Conservation (phyloP, 2,797 vertebrate genomes). For the Sebastes diaconus region DNA sequence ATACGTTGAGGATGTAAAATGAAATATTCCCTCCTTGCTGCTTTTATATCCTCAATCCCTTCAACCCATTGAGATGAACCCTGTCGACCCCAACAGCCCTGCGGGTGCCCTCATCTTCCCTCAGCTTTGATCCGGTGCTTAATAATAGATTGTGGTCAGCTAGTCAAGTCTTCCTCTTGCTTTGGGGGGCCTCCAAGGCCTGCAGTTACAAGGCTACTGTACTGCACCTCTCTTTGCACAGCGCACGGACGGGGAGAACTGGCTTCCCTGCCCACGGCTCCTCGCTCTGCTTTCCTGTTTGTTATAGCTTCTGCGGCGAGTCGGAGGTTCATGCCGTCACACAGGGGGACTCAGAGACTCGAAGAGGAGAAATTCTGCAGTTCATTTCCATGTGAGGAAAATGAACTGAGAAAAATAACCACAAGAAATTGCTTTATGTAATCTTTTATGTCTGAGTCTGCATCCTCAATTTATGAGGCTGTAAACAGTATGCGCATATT, state of each 20-base stretch:
- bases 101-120: constrained; percentile 10
- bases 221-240: constrained; percentile 6
- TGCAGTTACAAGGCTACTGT: constrained; percentile 18
- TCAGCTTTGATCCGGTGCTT: constrained; percentile 63
- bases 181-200: constrained; percentile 29
- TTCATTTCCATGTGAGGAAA: constrained; percentile 59
- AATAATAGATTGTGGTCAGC: constrained; percentile 74
- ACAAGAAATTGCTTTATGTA: constrained; percentile 68
- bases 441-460: constrained; percentile 70
- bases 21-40: not conserved
- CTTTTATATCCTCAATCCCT: not conserved
- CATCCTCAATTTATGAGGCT: constrained; percentile 69
- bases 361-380: constrained; percentile 15
- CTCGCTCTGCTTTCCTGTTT: constrained; percentile 35
- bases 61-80: not conserved
- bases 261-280: constrained; percentile 28
- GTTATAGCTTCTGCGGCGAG: constrained; percentile 13
- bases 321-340: constrained; percentile 22
- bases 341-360: not conserved
- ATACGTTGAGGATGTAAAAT: constrained; percentile 14
- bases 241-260: constrained; percentile 11
- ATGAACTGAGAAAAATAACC: constrained; percentile 63
- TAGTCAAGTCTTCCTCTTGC: constrained; percentile 47
- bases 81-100: not conserved
- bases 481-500: constrained; percentile 73